Evolutionary conservation across 2,797 vertebrate species (phyloP).

Genomic region (Scolopax bukidnonensis): DNA sequence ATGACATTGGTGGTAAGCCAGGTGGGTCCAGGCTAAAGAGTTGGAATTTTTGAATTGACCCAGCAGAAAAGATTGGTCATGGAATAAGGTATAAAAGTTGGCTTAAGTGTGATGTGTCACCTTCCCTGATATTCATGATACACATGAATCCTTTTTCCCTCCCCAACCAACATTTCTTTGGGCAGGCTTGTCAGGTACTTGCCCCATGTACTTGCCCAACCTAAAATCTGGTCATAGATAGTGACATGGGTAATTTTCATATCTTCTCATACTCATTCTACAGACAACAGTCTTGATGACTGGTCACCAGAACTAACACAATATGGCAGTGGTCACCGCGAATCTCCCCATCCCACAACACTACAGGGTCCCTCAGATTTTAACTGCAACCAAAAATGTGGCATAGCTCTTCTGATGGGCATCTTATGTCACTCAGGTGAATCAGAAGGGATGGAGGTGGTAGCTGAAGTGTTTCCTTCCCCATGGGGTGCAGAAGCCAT

Average conservation of each 20-base stretch:
- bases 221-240: not conserved
- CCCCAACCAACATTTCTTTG: not conserved
- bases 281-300: not conserved
- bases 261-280: not conserved
- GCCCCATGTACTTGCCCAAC: not conserved
- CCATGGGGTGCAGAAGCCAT: not conserved
- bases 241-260: not conserved
- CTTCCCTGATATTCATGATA: not conserved
- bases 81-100: not conserved
- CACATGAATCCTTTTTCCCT: not conserved
- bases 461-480: not conserved
- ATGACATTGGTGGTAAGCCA: not conserved
- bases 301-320: not conserved
- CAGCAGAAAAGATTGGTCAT: not conserved
- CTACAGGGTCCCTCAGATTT: not conserved
- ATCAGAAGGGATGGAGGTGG: not conserved
- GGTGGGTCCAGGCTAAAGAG: not conserved
- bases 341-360: not conserved
- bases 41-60: not conserved
- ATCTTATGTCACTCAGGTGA: accelerated
- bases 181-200: not conserved
- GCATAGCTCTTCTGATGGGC: not conserved
- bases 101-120: not conserved
- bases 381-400: accelerated
- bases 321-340: not conserved